These are phyloP conservation scores for Iguana delicatissima DNA, from an alignment of 2,797 vertebrate species.

Conservation along the genomic window DNA sequence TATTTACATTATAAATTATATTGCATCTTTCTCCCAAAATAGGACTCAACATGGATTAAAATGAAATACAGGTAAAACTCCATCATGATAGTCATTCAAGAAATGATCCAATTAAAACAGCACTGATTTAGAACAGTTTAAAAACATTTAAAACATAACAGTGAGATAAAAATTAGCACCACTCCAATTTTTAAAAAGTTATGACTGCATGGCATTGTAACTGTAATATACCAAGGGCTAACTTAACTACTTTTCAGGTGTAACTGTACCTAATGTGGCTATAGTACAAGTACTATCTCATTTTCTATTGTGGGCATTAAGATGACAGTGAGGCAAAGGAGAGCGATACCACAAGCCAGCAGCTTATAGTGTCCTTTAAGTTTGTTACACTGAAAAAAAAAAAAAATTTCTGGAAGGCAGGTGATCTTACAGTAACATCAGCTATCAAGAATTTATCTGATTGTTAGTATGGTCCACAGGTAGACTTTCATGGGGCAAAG, in stretches of 20 bases:
- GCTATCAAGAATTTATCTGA: constrained; percentile 4
- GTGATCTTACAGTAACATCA: constrained; percentile 3
- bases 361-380: not conserved
- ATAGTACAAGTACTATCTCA: no score
- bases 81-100: no score
- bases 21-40: no score
- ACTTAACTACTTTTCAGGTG: not conserved
- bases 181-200: no score
- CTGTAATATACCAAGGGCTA: not conserved
- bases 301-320: not conserved
- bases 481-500: not conserved
- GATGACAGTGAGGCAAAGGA: not conserved
- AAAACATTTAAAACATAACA: no score
- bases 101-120: no score
- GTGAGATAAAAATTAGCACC: no score
- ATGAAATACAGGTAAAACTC: no score
- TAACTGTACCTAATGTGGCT: not conserved
- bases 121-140: no score
- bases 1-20: no score
- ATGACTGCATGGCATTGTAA: no score
- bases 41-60: no score
- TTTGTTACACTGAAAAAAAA: not conserved
- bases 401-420: not conserved
- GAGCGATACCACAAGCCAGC: not conserved
- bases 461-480: fast-evolving